Conservation (phyloP, 2,113 vertebrate species). For the Notiomystis cincta region DNA sequence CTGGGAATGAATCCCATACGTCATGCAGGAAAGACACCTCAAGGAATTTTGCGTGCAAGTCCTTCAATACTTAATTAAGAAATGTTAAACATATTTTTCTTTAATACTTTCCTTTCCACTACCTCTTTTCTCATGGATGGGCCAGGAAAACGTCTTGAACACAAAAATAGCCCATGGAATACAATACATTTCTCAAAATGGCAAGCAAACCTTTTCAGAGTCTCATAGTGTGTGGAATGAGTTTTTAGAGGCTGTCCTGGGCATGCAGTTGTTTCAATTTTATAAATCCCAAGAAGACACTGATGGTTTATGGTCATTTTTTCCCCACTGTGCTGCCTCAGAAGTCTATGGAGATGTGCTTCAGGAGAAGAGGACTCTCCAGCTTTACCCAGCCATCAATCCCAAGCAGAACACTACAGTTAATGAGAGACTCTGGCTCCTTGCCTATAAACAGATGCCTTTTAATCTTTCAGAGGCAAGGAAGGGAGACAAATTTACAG, state of each 20-base stretch:
- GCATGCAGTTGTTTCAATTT: background rate
- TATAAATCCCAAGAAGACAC: background rate
- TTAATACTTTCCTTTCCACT: background rate
- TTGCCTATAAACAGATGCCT: background rate
- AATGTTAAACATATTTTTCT: background rate
- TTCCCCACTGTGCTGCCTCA: background rate
- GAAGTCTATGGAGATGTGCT: background rate
- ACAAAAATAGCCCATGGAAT: background rate
- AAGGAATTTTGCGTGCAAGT: background rate
- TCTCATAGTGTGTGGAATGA: background rate
- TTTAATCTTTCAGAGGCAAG: background rate
- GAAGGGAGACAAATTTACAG: background rate
- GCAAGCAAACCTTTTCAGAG: background rate
- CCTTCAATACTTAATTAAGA: background rate
- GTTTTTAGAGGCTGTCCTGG: background rate
- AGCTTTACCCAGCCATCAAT: background rate
- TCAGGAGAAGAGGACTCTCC: background rate
- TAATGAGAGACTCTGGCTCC: background rate
- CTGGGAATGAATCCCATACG: background rate
- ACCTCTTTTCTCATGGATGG: background rate
- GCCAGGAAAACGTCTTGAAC: background rate
- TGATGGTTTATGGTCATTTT: background rate
- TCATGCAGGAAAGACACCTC: background rate
- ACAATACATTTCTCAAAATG: background rate
- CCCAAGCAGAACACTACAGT: accelerated